Base-by-base conservation (phyloP, 2,888 invertebrate species). In the Drosophila tripunctata region DNA sequence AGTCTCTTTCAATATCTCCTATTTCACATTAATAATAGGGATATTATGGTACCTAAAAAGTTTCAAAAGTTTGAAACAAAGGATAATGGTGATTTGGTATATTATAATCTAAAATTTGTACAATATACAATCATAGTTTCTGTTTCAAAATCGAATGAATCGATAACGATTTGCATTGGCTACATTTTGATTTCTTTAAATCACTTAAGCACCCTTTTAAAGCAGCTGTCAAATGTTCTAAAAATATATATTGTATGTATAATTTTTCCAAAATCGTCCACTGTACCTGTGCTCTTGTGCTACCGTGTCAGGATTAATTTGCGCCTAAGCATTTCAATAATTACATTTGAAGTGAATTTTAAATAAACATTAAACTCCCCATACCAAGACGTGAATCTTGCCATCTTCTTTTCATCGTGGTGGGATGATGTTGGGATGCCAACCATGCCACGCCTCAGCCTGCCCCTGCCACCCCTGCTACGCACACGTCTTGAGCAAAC, bases 341-440 rank as follows among this genome's bases (percentile, higher is more conserved):
- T 56, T 62, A 66, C 57, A 70, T 75, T 70, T 66, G 43, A 61
- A 62, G 52, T 52, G 33, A 62, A 52, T 62, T 64, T 75, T 41
- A 54, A 65, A 48, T 58, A 52, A 71, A 66, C 58, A 71, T 43
- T 69, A 50, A 5, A 31, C 14, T 15, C 45, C 47, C 30, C 6
- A n/a, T 8, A 27, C n/a, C 51, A 15, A 4, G 8, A 5, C 14
- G 5, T 19, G n/a, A n/a, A n/a, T 10, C n/a, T 8, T 44, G 24
- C 15, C 21, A 22, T 17, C 27, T 40, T 43, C 43, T 35, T 44
- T 43, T 35, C 10, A 31, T 43, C 43, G 36, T 30, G 17, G 19
- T 31, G 3, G 31, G 14, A 6, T 7, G 24, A 6, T 12, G 31
- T 21, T 30, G n/a, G 12, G 8, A 19, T 36, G 15, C 22, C 15